Base-by-base conservation (phyloP, 2,888 invertebrate species). In the Zaprionus obscuricornis region DNA sequence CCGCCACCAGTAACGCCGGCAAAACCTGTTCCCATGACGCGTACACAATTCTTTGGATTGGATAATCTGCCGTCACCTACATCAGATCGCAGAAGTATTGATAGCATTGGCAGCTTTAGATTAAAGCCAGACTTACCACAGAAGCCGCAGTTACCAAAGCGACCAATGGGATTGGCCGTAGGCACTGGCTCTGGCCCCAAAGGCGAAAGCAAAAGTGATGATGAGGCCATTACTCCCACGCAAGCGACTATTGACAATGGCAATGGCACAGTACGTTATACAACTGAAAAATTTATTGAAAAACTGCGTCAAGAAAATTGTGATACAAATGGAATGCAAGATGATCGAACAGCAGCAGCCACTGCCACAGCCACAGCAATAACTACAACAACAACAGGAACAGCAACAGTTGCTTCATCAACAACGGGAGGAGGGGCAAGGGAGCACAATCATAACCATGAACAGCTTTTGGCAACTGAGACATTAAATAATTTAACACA, bases 81-180 rank as follows among this genome's bases (percentile, higher is more conserved):
- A 10, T 85, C 87, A 1, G 89, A 88, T 69, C 88, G 88, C 13
- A 86, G 83, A 51, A 88, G 88, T 24, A 82, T 71, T 1, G 89
- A 88, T 2, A 88, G 89, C 55, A 72, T 88, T 18, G 76, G 75
- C 22, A 86, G 88, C 46, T 69, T 88, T 11, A 75, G 77, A 17
- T 57, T 88, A 1, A 88, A 89, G 58, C 86, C 89, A 8, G 91
- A 91, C 57, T 79, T 91, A 18, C 89, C 90, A 20, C 91, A 92
- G 87, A 96, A 96, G 89, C 96, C 96, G 3, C 94, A 94, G 43
- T 93, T 96, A 70, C 96, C 96, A 42, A 95, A 96, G 88, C 92
- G 96, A 51, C 96, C 96, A 2, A 57, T 72, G 27, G 87, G 70
- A 7, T 62, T 88, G 10, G 39, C 72, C 10, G 45, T 70, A 11